Conservation (phyloP, 2,888 invertebrate genomes). For the Melangyna quadrimaculata region DNA sequence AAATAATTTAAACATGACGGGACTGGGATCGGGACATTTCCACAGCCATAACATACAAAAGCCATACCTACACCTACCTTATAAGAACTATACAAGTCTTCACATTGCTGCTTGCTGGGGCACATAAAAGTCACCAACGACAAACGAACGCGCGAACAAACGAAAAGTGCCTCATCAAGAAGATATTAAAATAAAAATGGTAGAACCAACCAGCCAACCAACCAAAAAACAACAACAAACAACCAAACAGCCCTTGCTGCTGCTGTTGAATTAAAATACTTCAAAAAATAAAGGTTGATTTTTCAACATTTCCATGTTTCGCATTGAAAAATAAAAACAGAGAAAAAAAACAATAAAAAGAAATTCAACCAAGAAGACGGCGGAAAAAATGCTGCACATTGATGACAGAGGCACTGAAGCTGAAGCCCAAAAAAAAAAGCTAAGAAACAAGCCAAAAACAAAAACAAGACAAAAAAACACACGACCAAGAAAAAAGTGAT, state of each 20-base stretch:
- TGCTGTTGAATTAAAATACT: conserved; percentile 62
- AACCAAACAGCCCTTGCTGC: conserved; percentile 45
- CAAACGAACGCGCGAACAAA: conserved; percentile 50
- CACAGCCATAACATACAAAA: neutral
- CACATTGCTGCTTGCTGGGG: conserved; percentile 27
- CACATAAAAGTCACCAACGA: conserved; percentile 53
- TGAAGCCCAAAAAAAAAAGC: conserved; percentile 38
- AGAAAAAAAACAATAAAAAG: conserved; percentile 19
- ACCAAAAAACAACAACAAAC: conserved; percentile 38
- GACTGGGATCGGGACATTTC: conserved; percentile 26
- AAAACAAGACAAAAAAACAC: neutral
- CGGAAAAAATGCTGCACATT: conserved; percentile 55
- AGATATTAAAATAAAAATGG: conserved; percentile 72
- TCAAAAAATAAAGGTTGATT: conserved; percentile 71
- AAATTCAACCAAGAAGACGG: conserved; percentile 25
- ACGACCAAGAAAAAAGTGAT: conserved; percentile 46
- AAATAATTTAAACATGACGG: conserved; percentile 70
- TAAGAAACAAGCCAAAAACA: conserved; percentile 50
- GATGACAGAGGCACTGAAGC: conserved; percentile 44
- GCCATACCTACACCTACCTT: neutral
- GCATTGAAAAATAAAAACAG: conserved; percentile 14
- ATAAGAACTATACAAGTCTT: conserved; percentile 23
- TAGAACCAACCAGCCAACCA: conserved; percentile 42
- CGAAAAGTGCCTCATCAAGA: conserved; percentile 71
- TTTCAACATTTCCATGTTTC: conserved; percentile 70